Base-by-base conservation (phyloP, 2,797 vertebrate species). In the Garrulus glandarius region DNA sequence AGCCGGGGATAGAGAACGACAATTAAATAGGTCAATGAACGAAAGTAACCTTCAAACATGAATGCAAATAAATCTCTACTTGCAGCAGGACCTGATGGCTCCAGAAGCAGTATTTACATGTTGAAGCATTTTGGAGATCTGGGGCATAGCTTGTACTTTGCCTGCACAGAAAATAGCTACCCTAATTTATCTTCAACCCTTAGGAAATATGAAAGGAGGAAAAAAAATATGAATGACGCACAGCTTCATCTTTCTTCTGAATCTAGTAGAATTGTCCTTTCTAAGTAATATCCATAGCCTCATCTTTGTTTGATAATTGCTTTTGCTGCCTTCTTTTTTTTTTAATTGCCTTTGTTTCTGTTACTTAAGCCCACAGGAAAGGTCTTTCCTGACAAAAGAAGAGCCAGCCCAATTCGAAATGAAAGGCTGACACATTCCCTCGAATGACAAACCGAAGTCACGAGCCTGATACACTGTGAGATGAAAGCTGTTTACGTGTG, bases 21-120 rank as follows among this genome's bases (percentile, higher is more conserved):
- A 89, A 88, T 87, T 97, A 97, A 97, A 89, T 96, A 77, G 97
- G 97, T 95, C 97, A 97, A 43, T 83, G 96, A 96, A 96, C 96
- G 32, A 69, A 52, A 94, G 94, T 97, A 97, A 96, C 95, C 96
- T 79, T 67, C 82, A 30, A 89, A 88, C 59, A 69, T 15, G 43
- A 93, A 93, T 70, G 94, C 89, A 96, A 96, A 82, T 91, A 93
- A 95, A 94, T 87, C 93, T 89, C 89, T 84, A 79, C 89, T 94
- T 84, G 91, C 92, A 79, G 76, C 46, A 87, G 87, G 86, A 93
- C 87, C 81, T 78, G 85, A 84, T 55, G 70, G 72, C 91, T 95
- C 95, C 77, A 93, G 76, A 84, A 92, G 60, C 81, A 75, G 56
- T 96, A 91, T 95, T 94, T 92, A 95, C 91, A 91, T 60, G 83